A percentile compares a stretch with the other conserved stretches of the same genome.
phyloP scores from a whole-genome alignment of 2,113 vertebrate species.

The Clarias gariepinus region DNA sequence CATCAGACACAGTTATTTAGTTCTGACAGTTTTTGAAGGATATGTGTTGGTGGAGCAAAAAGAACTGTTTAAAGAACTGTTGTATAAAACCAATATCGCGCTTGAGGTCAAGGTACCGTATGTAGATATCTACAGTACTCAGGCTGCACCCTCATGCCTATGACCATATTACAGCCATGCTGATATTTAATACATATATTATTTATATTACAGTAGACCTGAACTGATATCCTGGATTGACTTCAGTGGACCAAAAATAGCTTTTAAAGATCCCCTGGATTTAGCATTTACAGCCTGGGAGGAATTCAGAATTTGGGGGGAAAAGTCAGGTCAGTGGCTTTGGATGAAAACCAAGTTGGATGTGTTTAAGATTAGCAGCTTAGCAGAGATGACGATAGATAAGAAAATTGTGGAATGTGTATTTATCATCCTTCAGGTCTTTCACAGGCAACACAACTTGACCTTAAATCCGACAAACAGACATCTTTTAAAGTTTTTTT shows the following conservation, averaged over 20 bases:
- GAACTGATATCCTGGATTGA: background rate
- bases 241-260: background rate
- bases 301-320: slow-evolving; percentile 9
- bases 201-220: background rate
- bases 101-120: too few species aligned
- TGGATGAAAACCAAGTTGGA: slow-evolving; percentile 4
- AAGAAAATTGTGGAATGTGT: slow-evolving; percentile 25
- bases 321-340: background rate
- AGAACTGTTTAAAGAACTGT: too few species aligned
- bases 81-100: too few species aligned
- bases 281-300: background rate
- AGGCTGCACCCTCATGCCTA: too few species aligned
- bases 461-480: background rate
- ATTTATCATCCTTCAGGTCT: background rate
- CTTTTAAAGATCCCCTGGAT: background rate
- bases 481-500: background rate
- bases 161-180: too few species aligned
- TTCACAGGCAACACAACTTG: slow-evolving; percentile 16
- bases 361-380: slow-evolving; percentile 27
- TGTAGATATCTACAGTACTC: too few species aligned
- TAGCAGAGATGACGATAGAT: slow-evolving; percentile 21
- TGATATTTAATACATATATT: background rate
- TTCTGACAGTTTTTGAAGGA: too few species aligned
- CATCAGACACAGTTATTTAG: too few species aligned
- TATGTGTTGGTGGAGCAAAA: too few species aligned